Base-by-base conservation (phyloP, 2,888 invertebrate species). In the Lydus trimaculatus region DNA sequence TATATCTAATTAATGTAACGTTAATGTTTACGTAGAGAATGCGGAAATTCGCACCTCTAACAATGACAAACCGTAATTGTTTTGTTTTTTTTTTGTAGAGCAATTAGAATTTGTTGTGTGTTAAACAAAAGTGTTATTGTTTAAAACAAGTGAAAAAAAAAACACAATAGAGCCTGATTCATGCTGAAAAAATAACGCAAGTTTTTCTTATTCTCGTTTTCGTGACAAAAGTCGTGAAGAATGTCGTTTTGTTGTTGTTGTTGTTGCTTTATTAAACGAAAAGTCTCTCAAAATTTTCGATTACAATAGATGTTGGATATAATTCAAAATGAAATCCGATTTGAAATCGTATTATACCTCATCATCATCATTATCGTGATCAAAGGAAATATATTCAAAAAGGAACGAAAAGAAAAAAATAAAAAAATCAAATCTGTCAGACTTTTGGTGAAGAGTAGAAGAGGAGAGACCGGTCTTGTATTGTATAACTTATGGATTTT, bases 401-500 rank as follows among this genome's bases (percentile, higher is more conserved):
- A 4, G 2, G 28, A 3, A 28, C 4, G n/a, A n/a, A n/a, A n/a
- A n/a, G n/a, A n/a, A n/a, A n/a, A n/a, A n/a, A 28, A 28, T 28
- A 28, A 28, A 36, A 36, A 36, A 15, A 15, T 15, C 1, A 36
- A 36, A 36, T 36, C 36, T 36, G 36, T 36, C 36, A 13, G 36
- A 36, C n/a, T n/a, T n/a, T n/a, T n/a, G n/a, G n/a, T n/a, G n/a
- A n/a, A n/a, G n/a, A n/a, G n/a, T n/a, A n/a, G n/a, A n/a, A n/a
- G n/a, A n/a, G n/a, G 36, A 36, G 13, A 13, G 15, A n/a, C n/a
- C 43, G n/a, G 39, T 43, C 43, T 43, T 43, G 36, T 36, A 65
- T 64, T 59, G 70, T 62, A 77, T 78, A 78, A 79, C 67, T 79
- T 77, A 79, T 79, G 74, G 75, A 73, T 76, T 78, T 79, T 79